These are phyloP conservation scores for Steinernema hermaphroditum DNA, from an alignment of 2,888 invertebrate species.

Conservation along the genomic window DNA sequence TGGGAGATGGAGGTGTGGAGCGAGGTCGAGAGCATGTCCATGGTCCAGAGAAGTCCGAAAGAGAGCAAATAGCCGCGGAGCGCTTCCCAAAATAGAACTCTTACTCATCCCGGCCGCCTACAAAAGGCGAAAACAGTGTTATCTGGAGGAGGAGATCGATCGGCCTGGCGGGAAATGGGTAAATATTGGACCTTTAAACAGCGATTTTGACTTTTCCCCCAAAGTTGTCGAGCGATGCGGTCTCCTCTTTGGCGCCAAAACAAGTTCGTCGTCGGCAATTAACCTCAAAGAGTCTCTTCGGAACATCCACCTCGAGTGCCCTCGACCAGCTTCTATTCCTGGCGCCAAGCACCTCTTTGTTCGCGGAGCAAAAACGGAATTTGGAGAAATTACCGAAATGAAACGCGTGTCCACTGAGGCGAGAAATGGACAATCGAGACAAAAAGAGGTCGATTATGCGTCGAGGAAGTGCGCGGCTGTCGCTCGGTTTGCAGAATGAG, in stretches of 20 bases:
- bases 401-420: too few relatives aligned
- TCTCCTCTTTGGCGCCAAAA: not conserved
- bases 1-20: not conserved
- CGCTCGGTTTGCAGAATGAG: too few relatives aligned
- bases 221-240: not conserved
- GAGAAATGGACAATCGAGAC: too few relatives aligned
- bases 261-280: slow-evolving; percentile 19
- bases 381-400: too few relatives aligned
- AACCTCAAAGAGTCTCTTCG: not conserved
- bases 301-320: slow-evolving; percentile 9
- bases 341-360: not conserved
- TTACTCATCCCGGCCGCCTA: slow-evolving; percentile 1
- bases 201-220: not conserved
- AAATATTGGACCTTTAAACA: not conserved
- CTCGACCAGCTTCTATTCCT: not conserved
- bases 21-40: not conserved
- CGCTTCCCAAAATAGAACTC: slow-evolving; percentile 2
- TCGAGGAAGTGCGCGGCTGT: too few relatives aligned
- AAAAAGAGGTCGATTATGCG: too few relatives aligned
- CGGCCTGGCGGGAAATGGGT: not conserved
- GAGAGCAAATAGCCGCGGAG: not conserved
- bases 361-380: too few relatives aligned
- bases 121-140: slow-evolving; percentile 18
- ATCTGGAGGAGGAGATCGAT: not conserved
- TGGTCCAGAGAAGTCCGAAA: not conserved